These are phyloP conservation scores for Pholis gunnellus DNA, from an alignment of 2,113 vertebrate genomes.

Conservation along the genomic window DNA sequence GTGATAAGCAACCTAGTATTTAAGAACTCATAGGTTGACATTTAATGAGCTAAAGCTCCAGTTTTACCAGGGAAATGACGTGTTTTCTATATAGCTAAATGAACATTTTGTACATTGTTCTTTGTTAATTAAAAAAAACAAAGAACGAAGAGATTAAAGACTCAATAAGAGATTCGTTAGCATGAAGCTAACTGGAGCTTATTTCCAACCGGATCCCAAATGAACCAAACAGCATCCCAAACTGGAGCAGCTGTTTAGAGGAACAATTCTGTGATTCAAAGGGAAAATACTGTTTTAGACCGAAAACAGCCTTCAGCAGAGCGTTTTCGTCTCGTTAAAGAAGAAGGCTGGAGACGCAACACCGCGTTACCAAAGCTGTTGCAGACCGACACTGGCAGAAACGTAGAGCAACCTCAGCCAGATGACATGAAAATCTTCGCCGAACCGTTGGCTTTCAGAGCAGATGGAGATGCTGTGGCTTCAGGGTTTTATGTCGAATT, in stretches of 20 bases:
- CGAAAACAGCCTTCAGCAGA: background rate
- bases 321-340: background rate
- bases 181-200: background rate
- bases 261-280: background rate
- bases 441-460: background rate
- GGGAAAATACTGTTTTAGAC: background rate
- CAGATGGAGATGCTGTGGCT: slow-evolving; percentile 31
- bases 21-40: background rate
- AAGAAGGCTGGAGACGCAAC: background rate
- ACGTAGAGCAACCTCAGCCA: background rate
- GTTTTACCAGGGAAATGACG: background rate
- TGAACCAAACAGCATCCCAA: background rate
- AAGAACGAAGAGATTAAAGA: background rate
- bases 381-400: background rate
- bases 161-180: background rate
- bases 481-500: slow-evolving; percentile 33
- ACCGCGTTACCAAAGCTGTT: background rate
- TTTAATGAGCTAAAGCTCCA: slow-evolving; percentile 21
- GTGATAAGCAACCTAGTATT: background rate
- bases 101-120: slow-evolving; percentile 39
- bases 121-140: background rate
- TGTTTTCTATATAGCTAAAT: slow-evolving; percentile 34
- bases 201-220: background rate
- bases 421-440: background rate
- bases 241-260: background rate